Percentiles rank a stretch among this genome's conserved stretches.
Evolutionary conservation across 2,113 vertebrate species (phyloP).

Genomic region (Elephas maximus): DNA sequence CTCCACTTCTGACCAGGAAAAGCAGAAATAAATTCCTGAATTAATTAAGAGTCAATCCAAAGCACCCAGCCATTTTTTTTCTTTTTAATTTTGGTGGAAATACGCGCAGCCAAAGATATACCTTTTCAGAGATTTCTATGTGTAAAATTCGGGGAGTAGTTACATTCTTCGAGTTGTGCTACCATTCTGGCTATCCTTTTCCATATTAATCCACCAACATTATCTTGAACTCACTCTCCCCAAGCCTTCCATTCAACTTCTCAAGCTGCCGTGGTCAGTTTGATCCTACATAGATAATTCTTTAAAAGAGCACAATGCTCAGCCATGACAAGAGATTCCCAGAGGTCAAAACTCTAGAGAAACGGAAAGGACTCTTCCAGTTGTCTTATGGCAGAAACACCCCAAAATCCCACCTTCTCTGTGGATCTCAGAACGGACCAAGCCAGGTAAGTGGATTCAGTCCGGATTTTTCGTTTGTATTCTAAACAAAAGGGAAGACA

Average conservation of each 20-base stretch:
- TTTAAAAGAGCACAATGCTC: neutral
- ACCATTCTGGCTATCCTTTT: neutral
- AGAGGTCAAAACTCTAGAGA: neutral
- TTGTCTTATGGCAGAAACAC: neutral
- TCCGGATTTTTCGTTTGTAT: neutral
- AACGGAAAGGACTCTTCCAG: neutral
- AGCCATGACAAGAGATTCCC: neutral
- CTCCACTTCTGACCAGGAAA: neutral
- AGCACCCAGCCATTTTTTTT: neutral
- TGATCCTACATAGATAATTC: neutral
- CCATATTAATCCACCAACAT: neutral
- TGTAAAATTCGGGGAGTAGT: neutral
- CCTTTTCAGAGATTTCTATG: neutral
- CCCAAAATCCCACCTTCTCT: neutral
- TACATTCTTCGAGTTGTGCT: neutral
- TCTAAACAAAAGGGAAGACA: neutral
- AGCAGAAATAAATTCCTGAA: constrained; percentile 26
- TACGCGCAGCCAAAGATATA: neutral
- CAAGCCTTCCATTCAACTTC: neutral
- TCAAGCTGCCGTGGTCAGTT: neutral
- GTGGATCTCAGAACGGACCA: neutral
- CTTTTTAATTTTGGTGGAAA: neutral
- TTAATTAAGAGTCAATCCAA: neutral
- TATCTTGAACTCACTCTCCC: neutral
- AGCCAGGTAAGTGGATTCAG: neutral